Evolutionary conservation across 2,797 vertebrate species (phyloP).

Genomic region (Poecile montanus): DNA sequence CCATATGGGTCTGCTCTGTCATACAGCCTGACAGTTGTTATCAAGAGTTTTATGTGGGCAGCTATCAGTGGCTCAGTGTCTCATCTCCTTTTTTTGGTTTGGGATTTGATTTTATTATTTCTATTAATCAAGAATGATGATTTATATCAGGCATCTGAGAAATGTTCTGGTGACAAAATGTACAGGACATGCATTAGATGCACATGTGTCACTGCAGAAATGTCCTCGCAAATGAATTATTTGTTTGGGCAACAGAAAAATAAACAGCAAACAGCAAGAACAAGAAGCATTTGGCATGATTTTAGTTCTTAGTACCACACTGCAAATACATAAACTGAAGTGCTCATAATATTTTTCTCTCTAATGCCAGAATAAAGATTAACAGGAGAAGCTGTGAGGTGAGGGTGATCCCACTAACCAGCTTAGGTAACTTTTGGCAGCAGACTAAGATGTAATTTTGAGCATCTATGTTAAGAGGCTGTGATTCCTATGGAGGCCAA

Average conservation of each 20-base stretch:
- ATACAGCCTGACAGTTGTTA: neutral
- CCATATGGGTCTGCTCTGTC: neutral
- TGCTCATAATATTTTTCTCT: neutral
- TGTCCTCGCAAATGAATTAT: conserved; percentile 30
- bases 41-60: neutral
- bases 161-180: conserved; percentile 39
- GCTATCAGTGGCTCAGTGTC: conserved; percentile 12
- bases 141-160: conserved; percentile 22
- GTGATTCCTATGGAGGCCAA: neutral
- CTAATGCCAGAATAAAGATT: neutral
- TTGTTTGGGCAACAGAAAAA: conserved; percentile 40
- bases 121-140: conserved; percentile 34
- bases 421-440: neutral
- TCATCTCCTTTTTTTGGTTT: conserved; percentile 57
- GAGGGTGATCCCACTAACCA: neutral
- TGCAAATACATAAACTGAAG: conserved; percentile 6
- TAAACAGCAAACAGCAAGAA: neutral
- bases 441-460: neutral
- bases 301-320: conserved; percentile 33
- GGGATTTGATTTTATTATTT: conserved; percentile 31
- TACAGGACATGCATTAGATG: conserved; percentile 25
- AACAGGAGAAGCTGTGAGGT: neutral
- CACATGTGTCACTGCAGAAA: conserved; percentile 9
- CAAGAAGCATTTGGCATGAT: neutral
- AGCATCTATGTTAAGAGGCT: neutral